These are phyloP conservation scores for Arrhopalites spinosus DNA, from an alignment of 2,888 invertebrate genomes.

Conservation along the genomic window DNA sequence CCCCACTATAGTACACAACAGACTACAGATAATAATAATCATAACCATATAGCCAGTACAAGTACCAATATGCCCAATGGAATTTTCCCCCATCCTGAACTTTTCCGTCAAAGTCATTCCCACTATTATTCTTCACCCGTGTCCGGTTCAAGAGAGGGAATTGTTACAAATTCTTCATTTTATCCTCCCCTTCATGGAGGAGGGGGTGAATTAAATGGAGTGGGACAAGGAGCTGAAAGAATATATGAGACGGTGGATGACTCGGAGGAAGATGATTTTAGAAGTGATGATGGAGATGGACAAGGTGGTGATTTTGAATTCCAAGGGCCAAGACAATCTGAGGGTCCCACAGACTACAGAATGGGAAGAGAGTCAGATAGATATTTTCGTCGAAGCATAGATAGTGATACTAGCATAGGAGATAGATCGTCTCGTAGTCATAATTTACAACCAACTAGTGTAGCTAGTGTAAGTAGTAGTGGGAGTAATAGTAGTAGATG, in stretches of 20 bases:
- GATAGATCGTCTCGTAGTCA: constrained; percentile 1
- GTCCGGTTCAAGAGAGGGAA: not conserved
- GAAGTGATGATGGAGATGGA: constrained; percentile 47
- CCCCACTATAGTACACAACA: not conserved
- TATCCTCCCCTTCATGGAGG: not conserved
- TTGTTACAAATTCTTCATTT: not conserved
- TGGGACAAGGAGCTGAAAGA: constrained; percentile 46
- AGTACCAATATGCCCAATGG: no score
- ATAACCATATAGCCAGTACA: no score
- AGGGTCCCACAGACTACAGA: not conserved
- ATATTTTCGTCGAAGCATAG: not conserved
- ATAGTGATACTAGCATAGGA: constrained; percentile 14
- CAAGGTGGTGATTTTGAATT: constrained; percentile 45
- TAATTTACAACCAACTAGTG: not conserved
- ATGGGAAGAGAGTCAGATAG: constrained; percentile 9
- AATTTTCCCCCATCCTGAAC: constrained; percentile 5
- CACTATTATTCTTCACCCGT: constrained; percentile 52
- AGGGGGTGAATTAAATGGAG: not conserved
- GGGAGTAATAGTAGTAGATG: constrained; percentile 5
- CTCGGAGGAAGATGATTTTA: constrained; percentile 41
- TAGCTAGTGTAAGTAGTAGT: not conserved
- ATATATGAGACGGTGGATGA: constrained; percentile 55
- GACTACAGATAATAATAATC: constrained; percentile 28
- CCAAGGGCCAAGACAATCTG: constrained; percentile 7
- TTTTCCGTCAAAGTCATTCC: constrained; percentile 24